Conservation (phyloP, 2,888 invertebrate species). For the Pogonocherus hispidulus region DNA sequence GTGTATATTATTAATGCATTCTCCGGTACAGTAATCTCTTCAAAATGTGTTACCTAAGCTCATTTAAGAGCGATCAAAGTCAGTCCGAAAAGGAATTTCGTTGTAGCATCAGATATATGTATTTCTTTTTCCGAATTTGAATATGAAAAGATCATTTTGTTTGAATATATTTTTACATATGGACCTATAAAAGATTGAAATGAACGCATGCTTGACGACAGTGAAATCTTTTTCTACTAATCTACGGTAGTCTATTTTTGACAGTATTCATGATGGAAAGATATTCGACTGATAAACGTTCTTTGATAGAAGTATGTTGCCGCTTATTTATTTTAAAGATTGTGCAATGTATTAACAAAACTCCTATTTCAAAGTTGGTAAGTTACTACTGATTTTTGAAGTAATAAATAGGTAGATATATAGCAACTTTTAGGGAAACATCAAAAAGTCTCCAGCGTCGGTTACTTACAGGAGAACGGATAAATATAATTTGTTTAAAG, state of each 20-base stretch:
- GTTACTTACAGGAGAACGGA: too few relatives aligned
- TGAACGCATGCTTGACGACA: background rate
- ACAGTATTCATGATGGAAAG: slow-evolving; percentile 17
- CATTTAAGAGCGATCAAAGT: slow-evolving; percentile 25
- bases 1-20: slow-evolving; percentile 5
- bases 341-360: background rate
- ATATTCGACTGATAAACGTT: slow-evolving; percentile 16
- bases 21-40: slow-evolving; percentile 20
- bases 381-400: background rate
- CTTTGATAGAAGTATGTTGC: background rate
- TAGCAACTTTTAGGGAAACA: too few relatives aligned
- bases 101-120: slow-evolving; percentile 21
- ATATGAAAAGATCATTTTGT: slow-evolving; percentile 27
- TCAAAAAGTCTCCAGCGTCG: too few relatives aligned
- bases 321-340: background rate
- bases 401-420: too few relatives aligned
- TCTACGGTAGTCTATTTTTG: slow-evolving; percentile 18
- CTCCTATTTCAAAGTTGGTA: background rate
- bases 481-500: too few relatives aligned
- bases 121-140: slow-evolving; percentile 19
- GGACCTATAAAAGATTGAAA: background rate
- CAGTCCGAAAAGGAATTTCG: slow-evolving; percentile 10
- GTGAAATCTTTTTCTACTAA: slow-evolving; percentile 8
- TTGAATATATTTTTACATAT: slow-evolving; percentile 25
- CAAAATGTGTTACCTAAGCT: slow-evolving; percentile 22